Evolutionary conservation across 2,113 vertebrate species (phyloP).

Genomic region (Noturus placidus): DNA sequence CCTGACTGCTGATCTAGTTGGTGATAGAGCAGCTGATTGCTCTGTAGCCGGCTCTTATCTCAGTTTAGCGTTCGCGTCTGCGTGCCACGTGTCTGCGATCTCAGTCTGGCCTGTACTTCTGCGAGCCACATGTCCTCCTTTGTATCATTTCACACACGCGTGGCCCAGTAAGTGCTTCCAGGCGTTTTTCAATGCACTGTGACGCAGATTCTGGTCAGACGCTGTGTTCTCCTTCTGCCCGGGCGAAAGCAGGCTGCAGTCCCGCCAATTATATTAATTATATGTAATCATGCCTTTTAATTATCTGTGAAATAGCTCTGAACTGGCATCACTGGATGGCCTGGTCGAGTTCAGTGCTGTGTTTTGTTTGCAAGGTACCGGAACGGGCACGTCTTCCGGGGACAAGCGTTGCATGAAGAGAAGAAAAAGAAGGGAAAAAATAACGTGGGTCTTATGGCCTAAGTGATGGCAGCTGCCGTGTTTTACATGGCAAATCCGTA

Average conservation of each 20-base stretch:
- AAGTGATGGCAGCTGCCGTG: conserved; percentile 43
- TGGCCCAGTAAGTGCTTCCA: conserved; percentile 70
- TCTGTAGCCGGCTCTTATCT: conserved; percentile 21
- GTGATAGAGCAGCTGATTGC: conserved; percentile 40
- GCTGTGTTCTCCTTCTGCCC: conserved; percentile 20
- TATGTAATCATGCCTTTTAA: conserved; percentile 73
- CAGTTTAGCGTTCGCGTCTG: conserved; percentile 55
- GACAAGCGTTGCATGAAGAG: conserved; percentile 18
- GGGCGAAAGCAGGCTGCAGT: conserved; percentile 31
- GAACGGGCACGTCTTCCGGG: conserved; percentile 33
- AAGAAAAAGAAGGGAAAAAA: conserved; percentile 14
- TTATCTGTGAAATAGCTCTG: conserved; percentile 75
- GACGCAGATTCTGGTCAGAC: conserved; percentile 55
- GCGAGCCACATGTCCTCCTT: conserved; percentile 62
- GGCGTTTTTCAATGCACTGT: conserved; percentile 52
- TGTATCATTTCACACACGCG: conserved; percentile 62
- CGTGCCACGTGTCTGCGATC: conserved; percentile 59
- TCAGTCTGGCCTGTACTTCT: conserved; percentile 55
- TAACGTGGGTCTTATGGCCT: conserved; percentile 3
- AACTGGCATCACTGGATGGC: conserved; percentile 42
- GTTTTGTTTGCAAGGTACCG: conserved; percentile 44
- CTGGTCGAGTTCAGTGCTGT: conserved; percentile 22
- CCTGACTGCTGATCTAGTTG: conserved; percentile 17
- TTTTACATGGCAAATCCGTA: conserved; percentile 46
- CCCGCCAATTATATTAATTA: conserved; percentile 65